These are phyloP conservation scores for Paralvinella palmiformis DNA, from an alignment of 1,140 invertebrate species.

Conservation along the genomic window DNA sequence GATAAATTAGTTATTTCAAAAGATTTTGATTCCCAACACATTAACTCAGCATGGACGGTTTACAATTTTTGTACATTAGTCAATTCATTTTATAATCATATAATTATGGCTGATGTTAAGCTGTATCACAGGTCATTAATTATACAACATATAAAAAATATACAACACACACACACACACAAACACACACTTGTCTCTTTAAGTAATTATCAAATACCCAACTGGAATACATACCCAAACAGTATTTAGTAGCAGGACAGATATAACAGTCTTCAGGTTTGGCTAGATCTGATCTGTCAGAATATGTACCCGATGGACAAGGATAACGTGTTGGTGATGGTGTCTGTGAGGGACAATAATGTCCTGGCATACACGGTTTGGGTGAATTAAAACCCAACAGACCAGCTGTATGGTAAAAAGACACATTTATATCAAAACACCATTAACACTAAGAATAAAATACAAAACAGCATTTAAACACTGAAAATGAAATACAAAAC, in stretches of 20 bases:
- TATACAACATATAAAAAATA: no score
- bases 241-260: constrained; percentile 39
- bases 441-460: no score
- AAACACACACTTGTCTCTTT: not conserved
- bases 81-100: no score
- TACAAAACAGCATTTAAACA: no score
- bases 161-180: no score
- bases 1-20: no score
- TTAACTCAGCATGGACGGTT: no score
- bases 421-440: not conserved
- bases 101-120: no score
- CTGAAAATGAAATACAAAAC: no score
- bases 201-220: not conserved
- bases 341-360: constrained; percentile 40
- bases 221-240: constrained; percentile 30
- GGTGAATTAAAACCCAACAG: constrained; percentile 24
- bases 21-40: no score
- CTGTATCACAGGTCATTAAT: no score
- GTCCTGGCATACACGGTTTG: constrained; percentile 34
- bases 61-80: no score
- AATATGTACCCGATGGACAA: constrained; percentile 41
- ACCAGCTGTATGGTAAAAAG: not conserved
- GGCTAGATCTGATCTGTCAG: constrained; percentile 28
- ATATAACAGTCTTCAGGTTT: constrained; percentile 31
- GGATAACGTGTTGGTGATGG: constrained; percentile 34